These are phyloP conservation scores for Nothura maculosa DNA, from an alignment of 2,797 vertebrate species.

Conservation along the genomic window DNA sequence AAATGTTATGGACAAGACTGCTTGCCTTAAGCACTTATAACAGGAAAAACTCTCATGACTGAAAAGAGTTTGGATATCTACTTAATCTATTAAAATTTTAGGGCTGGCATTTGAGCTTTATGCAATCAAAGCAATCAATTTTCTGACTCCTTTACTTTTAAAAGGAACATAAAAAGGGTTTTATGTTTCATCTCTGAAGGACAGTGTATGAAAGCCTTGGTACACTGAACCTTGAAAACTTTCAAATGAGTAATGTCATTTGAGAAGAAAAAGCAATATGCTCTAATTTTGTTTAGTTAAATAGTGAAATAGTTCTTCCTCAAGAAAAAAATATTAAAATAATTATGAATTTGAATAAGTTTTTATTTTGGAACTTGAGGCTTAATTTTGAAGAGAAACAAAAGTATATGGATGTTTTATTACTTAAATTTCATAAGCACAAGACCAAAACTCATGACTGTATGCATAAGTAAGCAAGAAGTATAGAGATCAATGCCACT, in stretches of 20 bases:
- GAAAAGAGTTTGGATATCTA: background rate
- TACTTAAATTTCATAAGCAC: background rate
- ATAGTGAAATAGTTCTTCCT: too few relatives aligned
- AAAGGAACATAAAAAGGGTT: accelerated
- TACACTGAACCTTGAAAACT: background rate
- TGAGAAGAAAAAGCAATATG: background rate
- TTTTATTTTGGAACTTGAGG: background rate
- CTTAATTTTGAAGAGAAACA: background rate
- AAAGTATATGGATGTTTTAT: background rate
- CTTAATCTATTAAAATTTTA: background rate
- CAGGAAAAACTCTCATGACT: background rate
- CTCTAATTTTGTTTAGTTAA: background rate
- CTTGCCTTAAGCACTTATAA: background rate
- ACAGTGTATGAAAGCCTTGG: background rate
- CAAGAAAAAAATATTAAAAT: background rate
- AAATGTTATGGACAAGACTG: background rate
- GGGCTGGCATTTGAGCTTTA: background rate
- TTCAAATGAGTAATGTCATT: background rate
- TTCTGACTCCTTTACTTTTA: background rate
- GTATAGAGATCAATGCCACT: accelerated
- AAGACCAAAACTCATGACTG: too few relatives aligned
- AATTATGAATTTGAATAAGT: background rate
- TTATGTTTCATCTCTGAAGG: background rate
- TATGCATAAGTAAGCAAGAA: too few relatives aligned
- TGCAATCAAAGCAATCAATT: background rate